Conservation (phyloP, 2,113 vertebrate species). For the Engraulis encrasicolus region DNA sequence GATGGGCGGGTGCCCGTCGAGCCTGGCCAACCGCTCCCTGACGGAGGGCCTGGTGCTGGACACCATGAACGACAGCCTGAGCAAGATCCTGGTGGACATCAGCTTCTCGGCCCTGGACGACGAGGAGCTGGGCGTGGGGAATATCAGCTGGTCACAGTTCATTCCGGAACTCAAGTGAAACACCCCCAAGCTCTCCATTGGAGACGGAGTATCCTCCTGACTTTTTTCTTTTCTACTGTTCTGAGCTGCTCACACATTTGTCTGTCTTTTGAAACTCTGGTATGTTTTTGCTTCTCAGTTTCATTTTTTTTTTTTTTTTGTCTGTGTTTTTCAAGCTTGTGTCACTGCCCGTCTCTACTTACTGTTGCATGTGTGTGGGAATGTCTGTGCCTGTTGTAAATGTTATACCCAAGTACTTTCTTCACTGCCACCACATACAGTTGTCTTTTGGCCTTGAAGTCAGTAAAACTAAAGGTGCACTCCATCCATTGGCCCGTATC, state of each 20-base stretch:
- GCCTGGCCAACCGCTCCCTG: constrained; percentile 78
- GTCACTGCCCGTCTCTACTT: neutral
- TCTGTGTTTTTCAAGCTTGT: neutral
- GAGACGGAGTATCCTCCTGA: too few species aligned
- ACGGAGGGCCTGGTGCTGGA: constrained; percentile 91
- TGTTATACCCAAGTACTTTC: neutral
- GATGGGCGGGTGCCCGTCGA: constrained; percentile 53
- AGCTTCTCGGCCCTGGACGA: constrained; percentile 90
- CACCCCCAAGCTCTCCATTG: too few species aligned
- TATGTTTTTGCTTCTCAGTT: constrained; percentile 22
- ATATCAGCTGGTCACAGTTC: constrained; percentile 86
- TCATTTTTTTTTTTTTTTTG: too few species aligned
- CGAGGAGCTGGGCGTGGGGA: constrained; percentile 78
- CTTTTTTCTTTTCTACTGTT: neutral
- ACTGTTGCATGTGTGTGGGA: neutral
- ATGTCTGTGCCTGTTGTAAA: neutral
- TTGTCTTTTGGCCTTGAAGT: neutral
- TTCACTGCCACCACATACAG: neutral
- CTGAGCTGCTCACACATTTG: constrained; percentile 41
- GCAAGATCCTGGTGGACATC: constrained; percentile 92
- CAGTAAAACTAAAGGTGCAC: neutral
- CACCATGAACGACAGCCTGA: constrained; percentile 92
- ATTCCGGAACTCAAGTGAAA: constrained; percentile 81
- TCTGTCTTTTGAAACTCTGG: neutral
- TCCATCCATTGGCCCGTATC: neutral